phyloP scores from a whole-genome alignment of 2,888 invertebrate genomes.

The Tiliacea aurago region DNA sequence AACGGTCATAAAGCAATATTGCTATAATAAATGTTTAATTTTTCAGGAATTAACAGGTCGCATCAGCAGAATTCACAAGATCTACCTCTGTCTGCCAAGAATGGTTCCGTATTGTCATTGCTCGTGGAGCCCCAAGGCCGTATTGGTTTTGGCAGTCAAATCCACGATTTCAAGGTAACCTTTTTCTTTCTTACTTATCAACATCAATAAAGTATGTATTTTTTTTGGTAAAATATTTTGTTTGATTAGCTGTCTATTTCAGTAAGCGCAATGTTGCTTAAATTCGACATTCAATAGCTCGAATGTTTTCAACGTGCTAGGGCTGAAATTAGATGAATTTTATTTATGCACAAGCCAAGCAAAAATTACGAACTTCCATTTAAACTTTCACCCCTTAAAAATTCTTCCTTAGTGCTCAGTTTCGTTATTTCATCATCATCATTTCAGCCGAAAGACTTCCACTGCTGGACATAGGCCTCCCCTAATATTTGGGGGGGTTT shows the following conservation, averaged over 20 bases:
- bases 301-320: too few relatives aligned
- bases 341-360: background rate
- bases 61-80: slow-evolving; percentile 87
- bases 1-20: background rate
- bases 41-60: slow-evolving; percentile 85
- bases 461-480: too few relatives aligned
- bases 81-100: slow-evolving; percentile 82
- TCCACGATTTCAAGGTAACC: slow-evolving; percentile 90
- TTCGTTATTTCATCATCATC: too few relatives aligned
- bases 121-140: slow-evolving; percentile 96
- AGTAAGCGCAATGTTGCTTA: background rate
- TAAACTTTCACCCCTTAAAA: background rate
- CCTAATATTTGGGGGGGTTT: too few relatives aligned
- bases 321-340: too few relatives aligned
- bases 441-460: too few relatives aligned
- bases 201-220: too few relatives aligned
- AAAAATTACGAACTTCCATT: background rate
- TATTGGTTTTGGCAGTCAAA: slow-evolving; percentile 91
- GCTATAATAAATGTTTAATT: too few relatives aligned
- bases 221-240: background rate
- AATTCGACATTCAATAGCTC: background rate
- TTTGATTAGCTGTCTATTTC: background rate
- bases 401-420: too few relatives aligned
- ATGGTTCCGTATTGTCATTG: slow-evolving; percentile 86
- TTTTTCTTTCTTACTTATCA: background rate